Evolutionary conservation across 2,888 invertebrate species (phyloP).

Genomic region (Agrotis ipsilon): DNA sequence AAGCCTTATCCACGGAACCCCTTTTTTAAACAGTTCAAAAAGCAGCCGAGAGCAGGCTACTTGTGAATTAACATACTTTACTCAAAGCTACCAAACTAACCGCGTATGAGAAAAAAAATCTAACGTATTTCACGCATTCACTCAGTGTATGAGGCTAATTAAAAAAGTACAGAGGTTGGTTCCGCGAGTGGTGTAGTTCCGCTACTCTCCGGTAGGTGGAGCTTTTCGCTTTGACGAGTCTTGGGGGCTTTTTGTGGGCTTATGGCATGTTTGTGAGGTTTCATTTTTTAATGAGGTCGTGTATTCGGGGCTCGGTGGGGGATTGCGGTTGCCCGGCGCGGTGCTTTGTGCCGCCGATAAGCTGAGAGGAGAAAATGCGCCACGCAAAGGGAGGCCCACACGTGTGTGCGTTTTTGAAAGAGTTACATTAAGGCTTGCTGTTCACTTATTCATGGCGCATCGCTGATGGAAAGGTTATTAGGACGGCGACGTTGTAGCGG

Average conservation of each 20-base stretch:
- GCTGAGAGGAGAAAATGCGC: slow-evolving; percentile 70
- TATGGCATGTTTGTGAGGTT: slow-evolving; percentile 81
- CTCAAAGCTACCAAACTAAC: slow-evolving; percentile 90
- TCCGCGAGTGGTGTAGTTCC: slow-evolving; percentile 88
- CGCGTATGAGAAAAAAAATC: slow-evolving; percentile 84
- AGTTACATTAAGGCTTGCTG: slow-evolving; percentile 79
- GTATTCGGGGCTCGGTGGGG: slow-evolving; percentile 81
- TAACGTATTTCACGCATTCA: slow-evolving; percentile 89
- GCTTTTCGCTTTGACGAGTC: slow-evolving; percentile 87
- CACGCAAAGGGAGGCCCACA: slow-evolving; percentile 75
- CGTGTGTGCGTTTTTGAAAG: slow-evolving; percentile 83
- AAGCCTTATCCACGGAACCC: slow-evolving; percentile 69
- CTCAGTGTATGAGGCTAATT: slow-evolving; percentile 89
- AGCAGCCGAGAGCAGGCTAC: slow-evolving; percentile 79
- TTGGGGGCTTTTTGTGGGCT: slow-evolving; percentile 78
- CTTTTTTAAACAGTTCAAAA: slow-evolving; percentile 81
- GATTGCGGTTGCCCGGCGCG: slow-evolving; percentile 76
- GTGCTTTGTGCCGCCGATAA: slow-evolving; percentile 78
- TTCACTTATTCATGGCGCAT: slow-evolving; percentile 83
- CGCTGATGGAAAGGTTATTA: slow-evolving; percentile 71
- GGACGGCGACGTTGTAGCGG: slow-evolving; percentile 58
- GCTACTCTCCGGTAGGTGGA: slow-evolving; percentile 89
- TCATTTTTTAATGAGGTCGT: slow-evolving; percentile 90
- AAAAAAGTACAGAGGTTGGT: slow-evolving; percentile 89
- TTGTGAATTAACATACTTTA: slow-evolving; percentile 89